These are phyloP conservation scores for Microtus richardsoni DNA, from an alignment of 2,113 vertebrate species.

Conservation along the genomic window DNA sequence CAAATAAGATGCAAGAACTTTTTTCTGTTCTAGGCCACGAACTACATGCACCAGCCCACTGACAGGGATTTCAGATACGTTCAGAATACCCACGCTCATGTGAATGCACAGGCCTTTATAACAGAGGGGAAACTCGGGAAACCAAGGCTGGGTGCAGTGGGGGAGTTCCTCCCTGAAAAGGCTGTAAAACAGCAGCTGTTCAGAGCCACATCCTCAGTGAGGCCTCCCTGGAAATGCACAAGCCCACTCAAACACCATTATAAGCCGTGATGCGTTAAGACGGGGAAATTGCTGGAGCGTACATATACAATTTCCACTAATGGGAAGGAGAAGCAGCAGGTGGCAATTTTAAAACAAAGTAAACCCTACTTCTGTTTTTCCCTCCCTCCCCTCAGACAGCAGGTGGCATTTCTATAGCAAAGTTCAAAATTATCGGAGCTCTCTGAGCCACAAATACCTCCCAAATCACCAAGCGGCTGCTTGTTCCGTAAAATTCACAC, in stretches of 20 bases:
- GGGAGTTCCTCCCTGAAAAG: conserved; percentile 45
- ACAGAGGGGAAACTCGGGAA: conserved; percentile 15
- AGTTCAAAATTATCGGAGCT: conserved; percentile 38
- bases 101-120: conserved; percentile 13
- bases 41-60: not conserved
- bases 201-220: not conserved
- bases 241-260: conserved; percentile 61
- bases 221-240: conserved; percentile 56
- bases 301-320: conserved; percentile 68
- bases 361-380: conserved; percentile 59
- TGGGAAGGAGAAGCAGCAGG: conserved; percentile 64
- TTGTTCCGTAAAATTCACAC: conserved; percentile 28
- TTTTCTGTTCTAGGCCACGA: not conserved
- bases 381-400: conserved; percentile 54
- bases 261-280: conserved; percentile 55
- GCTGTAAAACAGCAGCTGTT: conserved; percentile 27
- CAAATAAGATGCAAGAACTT: not conserved
- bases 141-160: not conserved
- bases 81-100: not conserved
- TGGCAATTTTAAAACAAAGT: conserved; percentile 75
- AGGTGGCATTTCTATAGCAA: conserved; percentile 63
- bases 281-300: conserved; percentile 62
- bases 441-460: not conserved
- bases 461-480: not conserved
- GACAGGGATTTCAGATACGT: not conserved